Conservation (phyloP, 2,797 vertebrate genomes). For the Acanthis flammea region DNA sequence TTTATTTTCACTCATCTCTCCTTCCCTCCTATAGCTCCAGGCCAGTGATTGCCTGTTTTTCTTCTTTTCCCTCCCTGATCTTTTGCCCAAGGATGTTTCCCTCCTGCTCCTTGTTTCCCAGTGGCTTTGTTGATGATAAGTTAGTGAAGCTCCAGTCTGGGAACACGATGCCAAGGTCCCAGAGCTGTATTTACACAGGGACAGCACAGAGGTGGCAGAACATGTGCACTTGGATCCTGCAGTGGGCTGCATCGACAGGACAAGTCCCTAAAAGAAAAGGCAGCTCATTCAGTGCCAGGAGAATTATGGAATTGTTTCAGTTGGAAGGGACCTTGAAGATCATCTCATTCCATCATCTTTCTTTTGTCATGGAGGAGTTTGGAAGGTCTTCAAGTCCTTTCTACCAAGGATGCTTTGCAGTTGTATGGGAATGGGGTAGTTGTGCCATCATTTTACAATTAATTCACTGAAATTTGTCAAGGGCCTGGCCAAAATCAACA, state of each 20-base stretch:
- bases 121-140: not conserved
- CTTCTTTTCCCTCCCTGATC: not conserved
- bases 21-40: not conserved
- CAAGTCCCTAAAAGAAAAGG: not conserved
- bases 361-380: not conserved
- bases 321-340: not conserved
- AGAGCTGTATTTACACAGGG: not conserved
- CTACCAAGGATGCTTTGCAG: not conserved
- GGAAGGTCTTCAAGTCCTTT: not conserved
- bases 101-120: not conserved
- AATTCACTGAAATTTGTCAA: not conserved
- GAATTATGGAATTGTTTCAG: not conserved
- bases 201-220: not conserved
- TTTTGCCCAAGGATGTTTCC: not conserved
- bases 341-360: not conserved
- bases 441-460: not conserved
- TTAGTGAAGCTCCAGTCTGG: not conserved
- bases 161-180: not conserved
- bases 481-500: conserved; percentile 18
- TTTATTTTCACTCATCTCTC: not conserved
- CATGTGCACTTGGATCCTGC: fast-evolving
- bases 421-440: not conserved
- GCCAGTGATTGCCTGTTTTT: not conserved
- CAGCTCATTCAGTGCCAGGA: not conserved
- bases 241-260: not conserved